Base-by-base conservation (phyloP, 2,888 invertebrate species). In the Aplocera efformata region DNA sequence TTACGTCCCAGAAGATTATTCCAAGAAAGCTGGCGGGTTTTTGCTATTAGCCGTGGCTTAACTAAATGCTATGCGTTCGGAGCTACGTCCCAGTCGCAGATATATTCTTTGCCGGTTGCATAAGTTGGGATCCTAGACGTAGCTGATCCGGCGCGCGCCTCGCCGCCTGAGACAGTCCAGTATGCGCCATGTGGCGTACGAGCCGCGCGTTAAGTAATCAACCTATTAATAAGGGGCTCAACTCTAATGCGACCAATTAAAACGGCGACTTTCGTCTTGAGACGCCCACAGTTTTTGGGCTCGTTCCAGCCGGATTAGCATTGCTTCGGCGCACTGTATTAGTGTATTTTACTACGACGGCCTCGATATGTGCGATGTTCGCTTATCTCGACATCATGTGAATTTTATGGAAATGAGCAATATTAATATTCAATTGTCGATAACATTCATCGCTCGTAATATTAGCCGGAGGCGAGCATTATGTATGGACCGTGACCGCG, bases 221-320 rank as follows among this genome's bases (percentile, higher is more conserved):
- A 80, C 82, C 86, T 82, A 88, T 88, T 88, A 84, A 86, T 88
- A 86, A 76, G 73, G 74, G 72, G 88, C 73, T 88, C 72, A 79
- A 67, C 71, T 67, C 68, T 85, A 86, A 88, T 84, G 60, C 86
- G 72, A 71, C 81, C 79, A 86, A 86, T 86, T 88, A 88, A 85
- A 86, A 82, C 66, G 75, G 78, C 71, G 79, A 75, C 79, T 79
- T 65, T 67, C 67, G 60, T 80, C 84, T 85, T 81, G 74, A 85
- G 84, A 83, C 79, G 71, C 74, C 60, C 78, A 67, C 82, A 84
- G 84, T 84, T 85, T 88, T 88, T 86, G 85, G 88, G 83, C 64
- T 75, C 75, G 72, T 72, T 85, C 88, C 86, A 85, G 79, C 58
- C 52, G 72, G 80, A 81, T 86, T 79, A 83, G 64, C 64, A 67